Conservation (phyloP, 1,140 invertebrate species). For the Zaprionus davidi region DNA sequence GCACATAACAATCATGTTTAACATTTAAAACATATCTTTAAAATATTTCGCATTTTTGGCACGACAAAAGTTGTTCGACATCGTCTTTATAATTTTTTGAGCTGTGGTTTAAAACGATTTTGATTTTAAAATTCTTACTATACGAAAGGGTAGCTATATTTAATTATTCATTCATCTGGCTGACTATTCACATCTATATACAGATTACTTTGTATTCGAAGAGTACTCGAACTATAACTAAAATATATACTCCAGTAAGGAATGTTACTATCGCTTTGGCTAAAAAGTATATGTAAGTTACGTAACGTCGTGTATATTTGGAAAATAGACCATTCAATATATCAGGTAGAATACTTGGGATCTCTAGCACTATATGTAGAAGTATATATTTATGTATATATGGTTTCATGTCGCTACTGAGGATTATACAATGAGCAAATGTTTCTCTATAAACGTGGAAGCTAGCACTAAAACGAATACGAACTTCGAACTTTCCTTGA, state of each 20-base stretch:
- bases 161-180: not conserved
- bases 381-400: conserved; percentile 10
- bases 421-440: conserved; percentile 53
- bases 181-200: conserved; percentile 58
- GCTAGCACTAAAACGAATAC: conserved; percentile 11
- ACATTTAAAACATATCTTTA: conserved; percentile 61
- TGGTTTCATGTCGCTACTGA: conserved; percentile 23
- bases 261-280: conserved; percentile 15
- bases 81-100: conserved; percentile 28
- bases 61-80: conserved; percentile 25
- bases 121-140: conserved; percentile 44
- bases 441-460: conserved; percentile 19
- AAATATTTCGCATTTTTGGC: conserved; percentile 52
- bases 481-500: conserved; percentile 15
- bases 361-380: conserved; percentile 28
- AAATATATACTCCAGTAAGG: conserved; percentile 18
- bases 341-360: conserved; percentile 45
- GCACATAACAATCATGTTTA: conserved; percentile 57
- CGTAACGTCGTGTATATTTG: conserved; percentile 20
- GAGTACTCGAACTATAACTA: conserved; percentile 25
- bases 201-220: conserved; percentile 26
- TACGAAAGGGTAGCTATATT: conserved; percentile 24
- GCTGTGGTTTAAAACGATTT: conserved; percentile 48
- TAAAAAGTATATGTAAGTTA: conserved; percentile 29
- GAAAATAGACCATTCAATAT: conserved; percentile 34